These are phyloP conservation scores for Ptilonorhynchus violaceus DNA, from an alignment of 2,113 vertebrate genomes.

Conservation along the genomic window DNA sequence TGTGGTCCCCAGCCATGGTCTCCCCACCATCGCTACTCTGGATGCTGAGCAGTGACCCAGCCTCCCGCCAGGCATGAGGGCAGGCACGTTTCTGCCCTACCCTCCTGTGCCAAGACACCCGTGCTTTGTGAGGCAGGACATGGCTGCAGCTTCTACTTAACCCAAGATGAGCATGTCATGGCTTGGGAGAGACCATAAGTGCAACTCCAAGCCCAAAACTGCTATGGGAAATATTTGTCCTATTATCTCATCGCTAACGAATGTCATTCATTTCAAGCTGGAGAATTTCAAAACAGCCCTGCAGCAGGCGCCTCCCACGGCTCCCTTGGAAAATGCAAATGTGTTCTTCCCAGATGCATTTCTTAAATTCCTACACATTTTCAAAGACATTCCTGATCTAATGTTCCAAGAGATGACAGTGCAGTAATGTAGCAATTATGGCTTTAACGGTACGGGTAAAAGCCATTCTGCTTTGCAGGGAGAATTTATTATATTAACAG, in stretches of 20 bases:
- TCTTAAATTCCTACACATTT: constrained; percentile 23
- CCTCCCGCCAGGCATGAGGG: rapidly evolving
- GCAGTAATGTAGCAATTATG: background rate
- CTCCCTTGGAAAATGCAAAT: constrained; percentile 21
- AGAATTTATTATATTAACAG: background rate
- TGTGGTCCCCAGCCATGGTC: background rate
- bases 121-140: rapidly evolving
- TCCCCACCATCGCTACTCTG: rapidly evolving
- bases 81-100: rapidly evolving
- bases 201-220: background rate
- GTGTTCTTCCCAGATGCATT: constrained; percentile 32
- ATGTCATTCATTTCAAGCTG: constrained; percentile 44
- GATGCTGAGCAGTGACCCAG: background rate
- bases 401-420: constrained; percentile 31
- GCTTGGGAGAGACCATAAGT: background rate
- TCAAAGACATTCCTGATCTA: constrained; percentile 6
- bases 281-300: constrained; percentile 1
- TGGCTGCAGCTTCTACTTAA: background rate
- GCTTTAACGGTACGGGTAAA: background rate
- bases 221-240: background rate
- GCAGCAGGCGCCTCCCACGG: background rate
- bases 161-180: rapidly evolving
- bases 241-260: constrained; percentile 13
- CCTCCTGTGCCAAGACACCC: background rate
- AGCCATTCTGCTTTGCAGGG: background rate